phyloP scores from a whole-genome alignment of 2,113 vertebrate species.

The Murina feae region DNA sequence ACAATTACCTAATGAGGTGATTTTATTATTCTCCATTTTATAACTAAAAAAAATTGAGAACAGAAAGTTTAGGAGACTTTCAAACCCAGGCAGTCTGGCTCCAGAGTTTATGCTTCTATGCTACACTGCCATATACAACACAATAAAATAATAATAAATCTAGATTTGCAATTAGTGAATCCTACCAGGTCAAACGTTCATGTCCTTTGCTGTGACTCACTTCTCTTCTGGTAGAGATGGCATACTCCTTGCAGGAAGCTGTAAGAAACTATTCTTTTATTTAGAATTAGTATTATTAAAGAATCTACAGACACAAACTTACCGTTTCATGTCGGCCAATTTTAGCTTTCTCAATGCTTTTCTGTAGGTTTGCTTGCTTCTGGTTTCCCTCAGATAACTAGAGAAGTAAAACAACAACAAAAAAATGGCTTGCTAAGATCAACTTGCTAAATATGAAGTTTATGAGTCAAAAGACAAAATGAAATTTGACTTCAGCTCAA shows the following conservation, averaged over 20 bases:
- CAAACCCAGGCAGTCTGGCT: background rate
- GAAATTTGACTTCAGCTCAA: background rate
- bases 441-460: background rate
- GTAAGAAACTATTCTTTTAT: background rate
- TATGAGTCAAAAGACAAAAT: constrained; percentile 3
- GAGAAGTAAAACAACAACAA: constrained; percentile 53
- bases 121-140: background rate
- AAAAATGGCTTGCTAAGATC: constrained; percentile 14
- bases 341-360: constrained; percentile 88
- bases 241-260: background rate
- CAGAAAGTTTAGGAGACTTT: background rate
- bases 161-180: background rate
- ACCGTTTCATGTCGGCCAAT: constrained; percentile 92
- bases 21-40: constrained; percentile 36
- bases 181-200: background rate
- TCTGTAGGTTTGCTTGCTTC: constrained; percentile 82
- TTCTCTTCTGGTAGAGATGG: background rate
- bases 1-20: background rate
- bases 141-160: background rate
- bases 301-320: constrained; percentile 70
- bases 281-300: background rate
- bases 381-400: constrained; percentile 87
- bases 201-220: background rate
- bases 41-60: background rate
- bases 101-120: background rate